Conservation (phyloP, 2,113 vertebrate species). For the Herpetotheres cachinnans region DNA sequence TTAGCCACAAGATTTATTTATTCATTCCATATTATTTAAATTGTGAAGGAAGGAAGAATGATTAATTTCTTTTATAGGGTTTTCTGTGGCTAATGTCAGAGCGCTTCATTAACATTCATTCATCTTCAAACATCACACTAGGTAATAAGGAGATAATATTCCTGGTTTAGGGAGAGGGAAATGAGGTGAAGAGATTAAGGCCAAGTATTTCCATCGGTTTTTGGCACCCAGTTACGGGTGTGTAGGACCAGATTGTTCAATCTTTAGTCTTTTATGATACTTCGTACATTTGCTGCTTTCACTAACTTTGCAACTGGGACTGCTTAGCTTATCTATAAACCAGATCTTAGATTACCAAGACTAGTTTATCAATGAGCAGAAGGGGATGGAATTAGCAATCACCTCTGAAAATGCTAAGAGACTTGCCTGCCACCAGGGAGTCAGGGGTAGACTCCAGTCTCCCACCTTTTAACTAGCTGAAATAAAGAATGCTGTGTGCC, state of each 20-base stretch:
- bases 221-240: neutral
- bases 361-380: neutral
- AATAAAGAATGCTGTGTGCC: neutral
- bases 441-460: neutral
- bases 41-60: neutral
- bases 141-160: neutral
- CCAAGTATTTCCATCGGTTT: neutral
- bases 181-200: neutral
- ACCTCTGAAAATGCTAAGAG: neutral
- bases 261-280: neutral
- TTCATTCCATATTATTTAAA: neutral
- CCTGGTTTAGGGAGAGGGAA: neutral
- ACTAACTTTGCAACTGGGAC: neutral
- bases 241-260: neutral
- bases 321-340: neutral
- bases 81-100: neutral
- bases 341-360: neutral
- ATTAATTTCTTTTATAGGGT: neutral
- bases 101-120: neutral
- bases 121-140: neutral
- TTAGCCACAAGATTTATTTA: neutral
- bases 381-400: neutral
- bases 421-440: neutral
- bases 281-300: neutral
- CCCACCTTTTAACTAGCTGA: neutral